Evolutionary conservation across 2,888 invertebrate species (phyloP).

Genomic region (Macrosoma leucophasiata): DNA sequence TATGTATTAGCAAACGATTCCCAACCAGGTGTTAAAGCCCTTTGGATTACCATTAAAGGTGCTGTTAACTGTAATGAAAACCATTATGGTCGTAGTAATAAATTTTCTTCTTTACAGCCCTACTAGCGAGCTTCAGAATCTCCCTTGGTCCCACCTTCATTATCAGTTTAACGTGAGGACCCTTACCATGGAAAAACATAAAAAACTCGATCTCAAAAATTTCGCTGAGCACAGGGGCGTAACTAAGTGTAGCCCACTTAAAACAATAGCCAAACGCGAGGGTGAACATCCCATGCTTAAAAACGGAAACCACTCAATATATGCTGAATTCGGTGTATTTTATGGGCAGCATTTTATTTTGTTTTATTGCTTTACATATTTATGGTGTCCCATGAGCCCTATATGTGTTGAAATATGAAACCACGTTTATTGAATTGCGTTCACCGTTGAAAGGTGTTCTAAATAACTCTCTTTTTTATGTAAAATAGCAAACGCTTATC

Average conservation of each 20-base stretch:
- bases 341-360: slow-evolving; percentile 51
- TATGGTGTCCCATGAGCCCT: slow-evolving; percentile 52
- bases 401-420: too few species aligned
- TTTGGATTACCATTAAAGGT: slow-evolving; percentile 52
- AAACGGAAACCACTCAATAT: slow-evolving; percentile 64
- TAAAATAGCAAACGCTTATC: too few species aligned
- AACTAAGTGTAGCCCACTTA: slow-evolving; percentile 72
- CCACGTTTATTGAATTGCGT: too few species aligned
- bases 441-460: too few species aligned
- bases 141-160: slow-evolving; percentile 52
- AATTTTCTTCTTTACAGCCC: slow-evolving; percentile 60
- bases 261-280: slow-evolving; percentile 73
- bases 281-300: slow-evolving; percentile 61
- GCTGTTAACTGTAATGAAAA: slow-evolving; percentile 55
- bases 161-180: slow-evolving; percentile 69
- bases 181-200: slow-evolving; percentile 56
- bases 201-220: slow-evolving; percentile 60
- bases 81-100: slow-evolving; percentile 59
- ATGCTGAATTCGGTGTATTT: slow-evolving; percentile 69
- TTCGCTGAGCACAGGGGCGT: slow-evolving; percentile 61
- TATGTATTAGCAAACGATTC: slow-evolving; percentile 2
- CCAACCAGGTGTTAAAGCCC: slow-evolving; percentile 52
- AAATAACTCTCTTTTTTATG: too few species aligned
- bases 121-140: slow-evolving; percentile 39
- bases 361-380: slow-evolving; percentile 60